Evolutionary conservation across 2,113 vertebrate genomes (phyloP), one percentile per base, ranked within the genome.

Genomic region (Crotalus horridus): DNA sequence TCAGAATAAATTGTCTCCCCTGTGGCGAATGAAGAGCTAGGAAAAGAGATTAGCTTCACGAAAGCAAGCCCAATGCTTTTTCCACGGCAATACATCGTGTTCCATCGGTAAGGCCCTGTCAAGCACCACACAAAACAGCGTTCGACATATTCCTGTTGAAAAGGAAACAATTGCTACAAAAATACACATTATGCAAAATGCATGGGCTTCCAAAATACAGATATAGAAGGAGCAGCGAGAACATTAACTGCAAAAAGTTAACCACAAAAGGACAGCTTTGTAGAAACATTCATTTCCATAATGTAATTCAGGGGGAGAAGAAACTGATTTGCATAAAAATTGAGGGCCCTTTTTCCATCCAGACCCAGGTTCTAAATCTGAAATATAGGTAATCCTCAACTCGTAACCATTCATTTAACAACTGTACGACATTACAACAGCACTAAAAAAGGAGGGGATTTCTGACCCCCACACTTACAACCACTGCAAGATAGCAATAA

Each of bases 151-250:
- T 53, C 54, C 29, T 29, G 7, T 85, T 74, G 69, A 53, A 93
- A 89, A 89, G 88, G 92, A 85, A 93, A 85, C 88, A 85, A 89
- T 59, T 58, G 69, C 43, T 86, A 85, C 88, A 54, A 89, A 81
- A 93, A 93, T 39, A 59, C 69, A 89, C 74, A 93, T 93, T 90
- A 93, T 93, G 92, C 88, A 85, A 85, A 89, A 89, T 85, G 26
- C 48, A n/a, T 5, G 33, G 29, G 69, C 54, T 93, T 89, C 92
- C 64, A 53, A 88, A 46, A 89, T 33, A 54, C 10, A 86, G 88
- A 29, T 7, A 93, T 51, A 2, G 24, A 24, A 54, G 26, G 10
- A 15, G 29, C 33, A 0, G 26, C 24, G 1, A 69, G 53, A 81
- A 81, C 61, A 89, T 81, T 89, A 11, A 9, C 1, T 23, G 33